Evolutionary conservation across 2,888 invertebrate species (phyloP).

Genomic region (Loripinus fragilis): DNA sequence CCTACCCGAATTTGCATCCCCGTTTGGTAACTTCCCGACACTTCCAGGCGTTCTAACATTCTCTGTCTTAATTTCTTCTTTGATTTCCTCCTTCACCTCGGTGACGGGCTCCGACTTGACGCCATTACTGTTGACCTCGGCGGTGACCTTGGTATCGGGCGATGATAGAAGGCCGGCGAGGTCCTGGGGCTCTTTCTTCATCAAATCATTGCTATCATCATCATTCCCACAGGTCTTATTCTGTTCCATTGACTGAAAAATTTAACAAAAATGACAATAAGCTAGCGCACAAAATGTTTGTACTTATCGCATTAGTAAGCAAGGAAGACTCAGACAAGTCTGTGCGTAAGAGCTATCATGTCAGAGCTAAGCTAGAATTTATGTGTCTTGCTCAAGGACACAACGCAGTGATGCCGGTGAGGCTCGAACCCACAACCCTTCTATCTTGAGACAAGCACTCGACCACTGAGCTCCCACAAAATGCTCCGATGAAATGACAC

Average conservation of each 20-base stretch:
- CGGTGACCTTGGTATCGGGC: conserved; percentile 45
- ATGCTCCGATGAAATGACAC: no score
- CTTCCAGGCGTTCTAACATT: conserved; percentile 48
- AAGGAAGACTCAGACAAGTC: no score
- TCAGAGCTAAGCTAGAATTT: no score
- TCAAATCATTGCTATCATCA: conserved; percentile 52
- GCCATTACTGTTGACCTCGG: conserved; percentile 66
- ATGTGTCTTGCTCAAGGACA: no score
- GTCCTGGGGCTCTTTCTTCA: conserved; percentile 60
- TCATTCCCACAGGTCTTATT: conserved; percentile 51
- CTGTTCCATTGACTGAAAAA: conserved; percentile 58
- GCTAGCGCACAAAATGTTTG: no score
- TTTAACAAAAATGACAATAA: no score
- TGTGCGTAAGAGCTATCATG: no score
- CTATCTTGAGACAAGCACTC: no score
- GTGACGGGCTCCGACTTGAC: conserved; percentile 63
- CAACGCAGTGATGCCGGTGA: no score
- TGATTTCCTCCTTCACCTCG: conserved; percentile 75
- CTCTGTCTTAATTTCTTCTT: conserved; percentile 68
- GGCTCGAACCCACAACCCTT: no score
- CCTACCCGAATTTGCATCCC: conserved; percentile 55
- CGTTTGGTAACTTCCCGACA: conserved; percentile 59
- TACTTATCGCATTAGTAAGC: no score
- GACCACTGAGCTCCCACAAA: no score
- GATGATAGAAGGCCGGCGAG: conserved; percentile 56